Percentiles rank a stretch among this genome's conserved stretches.
These are phyloP conservation scores for Silurus meridionalis DNA, from an alignment of 2,113 vertebrate species.

Conservation along the genomic window DNA sequence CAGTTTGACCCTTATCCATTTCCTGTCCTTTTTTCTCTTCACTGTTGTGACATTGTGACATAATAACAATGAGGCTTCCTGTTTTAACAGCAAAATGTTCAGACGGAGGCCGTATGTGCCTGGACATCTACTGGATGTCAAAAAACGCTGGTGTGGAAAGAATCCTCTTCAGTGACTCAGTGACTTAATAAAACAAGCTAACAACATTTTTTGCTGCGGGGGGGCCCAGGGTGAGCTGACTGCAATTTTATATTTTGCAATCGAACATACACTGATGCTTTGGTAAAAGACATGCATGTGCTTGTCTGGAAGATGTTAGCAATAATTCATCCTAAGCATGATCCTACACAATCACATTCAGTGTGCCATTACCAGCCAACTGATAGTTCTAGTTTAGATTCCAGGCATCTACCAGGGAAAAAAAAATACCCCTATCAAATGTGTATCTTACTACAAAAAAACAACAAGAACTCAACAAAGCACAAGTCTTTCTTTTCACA, in stretches of 20 bases:
- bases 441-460: background rate
- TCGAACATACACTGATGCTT: background rate
- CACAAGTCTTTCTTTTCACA: background rate
- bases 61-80: constrained; percentile 20
- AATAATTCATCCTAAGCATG: background rate
- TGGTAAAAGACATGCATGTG: background rate
- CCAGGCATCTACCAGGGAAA: background rate
- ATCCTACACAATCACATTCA: background rate
- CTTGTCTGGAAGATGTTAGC: background rate
- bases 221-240: background rate
- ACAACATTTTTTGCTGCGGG: too few species aligned
- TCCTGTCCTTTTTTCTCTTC: background rate
- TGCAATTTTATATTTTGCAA: background rate
- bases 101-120: background rate
- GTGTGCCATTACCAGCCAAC: background rate
- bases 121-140: background rate
- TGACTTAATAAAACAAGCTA: too few species aligned
- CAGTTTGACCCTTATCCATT: background rate
- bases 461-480: background rate
- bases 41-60: constrained; percentile 28
- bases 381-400: background rate
- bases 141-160: background rate
- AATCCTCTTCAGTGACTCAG: background rate
- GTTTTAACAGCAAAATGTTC: background rate
- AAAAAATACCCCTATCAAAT: background rate